Evolutionary conservation across 2,888 invertebrate genomes (phyloP), one percentile per base, ranked within the genome.

Genomic region (Athrips mouffetella): DNA sequence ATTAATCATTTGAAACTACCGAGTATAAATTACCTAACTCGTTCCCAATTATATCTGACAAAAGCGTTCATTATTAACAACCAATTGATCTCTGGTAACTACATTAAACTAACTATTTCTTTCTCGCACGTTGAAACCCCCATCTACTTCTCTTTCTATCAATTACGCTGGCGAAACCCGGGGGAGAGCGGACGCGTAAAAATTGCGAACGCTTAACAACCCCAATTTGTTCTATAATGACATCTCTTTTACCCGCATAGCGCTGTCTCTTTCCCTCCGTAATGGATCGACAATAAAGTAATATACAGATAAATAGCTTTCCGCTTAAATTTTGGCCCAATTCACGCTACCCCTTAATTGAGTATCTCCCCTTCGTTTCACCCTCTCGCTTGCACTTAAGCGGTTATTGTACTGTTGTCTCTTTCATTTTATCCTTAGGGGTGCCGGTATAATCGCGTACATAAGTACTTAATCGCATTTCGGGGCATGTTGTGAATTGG

Each of bases 381-480:
- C 59, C 51, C 16, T 76, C 80, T 62, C 77, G 55, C 53, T 84
- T 67, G 50, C 52, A 11, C 72, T 33, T 25, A 33, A 25, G 3
- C 25, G 20, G 27, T 33, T 48, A 52, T 21, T 25, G 53, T 50
- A 70, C 50, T 53, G 25, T 46, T 35, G 50, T 70, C 65, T 59
- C 60, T 66, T 63, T 74, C 70, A 46, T 54, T 49, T 78, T 76
- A 81, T 78, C 79, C 74, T 62, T 64, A 62, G 78, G 83, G 79
- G 70, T 67, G 59, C 54, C 60, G 76, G 78, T 72, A 80, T 80
- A 83, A 86, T 83, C 78, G 83, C 63, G 80, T 77, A 87, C 74
- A 87, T 88, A 88, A 87, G 87, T 76, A 76, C 85, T 87, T 88
- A 87, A 88, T 87, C 86, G 86, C 72, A 80, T 87, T 86, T 83